phyloP scores from a whole-genome alignment of 2,113 vertebrate genomes.

The Corythornis vintsioides region DNA sequence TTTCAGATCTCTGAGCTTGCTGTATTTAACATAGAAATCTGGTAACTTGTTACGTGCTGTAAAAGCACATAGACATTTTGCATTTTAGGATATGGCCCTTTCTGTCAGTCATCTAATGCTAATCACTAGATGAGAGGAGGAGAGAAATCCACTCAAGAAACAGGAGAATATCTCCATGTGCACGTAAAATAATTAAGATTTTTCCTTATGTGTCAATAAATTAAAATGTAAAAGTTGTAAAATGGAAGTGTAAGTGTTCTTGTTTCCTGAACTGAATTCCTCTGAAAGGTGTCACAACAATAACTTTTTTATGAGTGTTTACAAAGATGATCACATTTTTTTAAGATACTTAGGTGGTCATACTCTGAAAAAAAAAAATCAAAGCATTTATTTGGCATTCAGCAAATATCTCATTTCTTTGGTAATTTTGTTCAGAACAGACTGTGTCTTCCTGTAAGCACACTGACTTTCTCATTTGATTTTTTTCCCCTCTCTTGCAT shows the following conservation, averaged over 20 bases:
- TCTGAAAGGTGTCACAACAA: not conserved
- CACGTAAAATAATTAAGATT: not conserved
- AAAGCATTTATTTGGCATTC: constrained; percentile 37
- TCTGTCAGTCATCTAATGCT: not conserved
- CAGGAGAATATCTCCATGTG: not conserved
- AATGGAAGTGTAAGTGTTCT: not conserved
- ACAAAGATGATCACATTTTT: not conserved
- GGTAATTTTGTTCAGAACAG: constrained; percentile 63
- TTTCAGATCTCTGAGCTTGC: not conserved
- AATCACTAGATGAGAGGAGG: not conserved
- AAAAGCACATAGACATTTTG: not conserved
- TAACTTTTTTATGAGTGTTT: not conserved
- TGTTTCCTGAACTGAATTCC: not conserved
- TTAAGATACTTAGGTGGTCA: not conserved
- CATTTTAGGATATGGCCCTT: not conserved
- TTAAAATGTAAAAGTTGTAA: not conserved
- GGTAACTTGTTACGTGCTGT: not conserved
- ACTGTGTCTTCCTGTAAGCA: constrained; percentile 65
- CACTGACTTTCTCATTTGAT: constrained; percentile 54
- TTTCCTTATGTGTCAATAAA: not conserved
- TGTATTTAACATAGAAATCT: not conserved
- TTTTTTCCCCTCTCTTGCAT: constrained; percentile 44
- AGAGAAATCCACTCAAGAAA: not conserved
- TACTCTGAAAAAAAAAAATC: not conserved
- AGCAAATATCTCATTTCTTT: constrained; percentile 55